These are phyloP conservation scores for Australoheros scitulus DNA, from an alignment of 2,113 vertebrate genomes.

Conservation along the genomic window DNA sequence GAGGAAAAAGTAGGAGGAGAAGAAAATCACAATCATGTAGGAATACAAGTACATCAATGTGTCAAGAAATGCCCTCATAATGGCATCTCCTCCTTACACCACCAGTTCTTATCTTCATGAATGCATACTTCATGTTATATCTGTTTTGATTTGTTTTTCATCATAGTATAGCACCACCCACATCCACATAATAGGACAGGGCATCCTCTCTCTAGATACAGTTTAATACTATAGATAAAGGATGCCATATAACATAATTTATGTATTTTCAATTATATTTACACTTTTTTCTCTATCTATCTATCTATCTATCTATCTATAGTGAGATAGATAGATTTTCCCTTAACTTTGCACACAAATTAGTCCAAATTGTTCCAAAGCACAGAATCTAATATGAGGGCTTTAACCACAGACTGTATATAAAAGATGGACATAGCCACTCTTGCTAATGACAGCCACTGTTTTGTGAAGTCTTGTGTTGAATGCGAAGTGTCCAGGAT, in stretches of 20 bases:
- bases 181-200: not conserved
- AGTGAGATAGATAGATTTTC: not conserved
- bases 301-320: not conserved
- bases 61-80: slow-evolving; percentile 1
- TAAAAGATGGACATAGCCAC: not conserved
- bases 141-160: not conserved
- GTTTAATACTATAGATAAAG: not conserved
- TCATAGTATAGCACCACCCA: slow-evolving; percentile 13
- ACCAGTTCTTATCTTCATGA: not conserved
- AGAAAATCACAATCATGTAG: not conserved
- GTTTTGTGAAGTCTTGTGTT: not conserved
- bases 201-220: not conserved
- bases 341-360: not conserved
- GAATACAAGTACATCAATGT: not conserved
- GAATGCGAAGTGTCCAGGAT: not conserved
- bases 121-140: slow-evolving; percentile 30
- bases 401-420: not conserved
- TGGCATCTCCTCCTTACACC: not conserved
- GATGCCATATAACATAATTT: not conserved
- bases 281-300: not conserved
- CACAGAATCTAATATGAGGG: not conserved
- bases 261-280: not conserved
- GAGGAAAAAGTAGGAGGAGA: slow-evolving; percentile 7
- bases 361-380: not conserved
- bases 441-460: not conserved